Evolutionary conservation across 2,888 invertebrate species (phyloP).

Genomic region (Mactromeris polynyma): DNA sequence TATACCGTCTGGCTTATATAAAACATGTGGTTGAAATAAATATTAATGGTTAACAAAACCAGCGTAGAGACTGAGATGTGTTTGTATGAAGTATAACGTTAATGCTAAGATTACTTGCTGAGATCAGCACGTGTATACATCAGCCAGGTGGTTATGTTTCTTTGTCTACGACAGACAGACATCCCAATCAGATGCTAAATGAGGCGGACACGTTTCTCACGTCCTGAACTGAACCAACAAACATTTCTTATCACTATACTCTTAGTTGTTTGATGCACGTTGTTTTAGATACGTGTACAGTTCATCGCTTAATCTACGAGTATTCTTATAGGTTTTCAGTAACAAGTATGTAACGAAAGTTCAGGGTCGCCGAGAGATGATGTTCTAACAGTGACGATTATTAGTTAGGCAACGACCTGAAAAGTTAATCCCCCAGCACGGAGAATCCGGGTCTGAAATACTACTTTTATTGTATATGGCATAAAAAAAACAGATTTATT

Average conservation of each 20-base stretch:
- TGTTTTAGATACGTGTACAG: background rate
- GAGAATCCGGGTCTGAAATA: too few species aligned
- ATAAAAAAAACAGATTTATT: too few species aligned
- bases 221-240: background rate
- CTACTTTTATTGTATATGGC: too few species aligned
- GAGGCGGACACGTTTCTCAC: background rate
- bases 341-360: background rate
- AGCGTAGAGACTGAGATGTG: background rate
- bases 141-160: background rate
- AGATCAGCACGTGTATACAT: background rate
- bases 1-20: too few species aligned
- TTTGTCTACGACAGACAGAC: background rate
- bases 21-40: background rate
- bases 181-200: background rate
- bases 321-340: background rate
- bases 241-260: background rate
- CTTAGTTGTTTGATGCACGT: background rate
- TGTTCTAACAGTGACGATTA: too few species aligned
- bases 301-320: background rate
- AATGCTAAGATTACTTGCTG: background rate
- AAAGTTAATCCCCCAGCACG: too few species aligned
- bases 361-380: background rate
- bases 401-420: too few species aligned
- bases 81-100: background rate
- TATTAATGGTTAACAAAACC: background rate